Conservation (phyloP, 2,888 invertebrate genomes). For the Coleophora deauratella region DNA sequence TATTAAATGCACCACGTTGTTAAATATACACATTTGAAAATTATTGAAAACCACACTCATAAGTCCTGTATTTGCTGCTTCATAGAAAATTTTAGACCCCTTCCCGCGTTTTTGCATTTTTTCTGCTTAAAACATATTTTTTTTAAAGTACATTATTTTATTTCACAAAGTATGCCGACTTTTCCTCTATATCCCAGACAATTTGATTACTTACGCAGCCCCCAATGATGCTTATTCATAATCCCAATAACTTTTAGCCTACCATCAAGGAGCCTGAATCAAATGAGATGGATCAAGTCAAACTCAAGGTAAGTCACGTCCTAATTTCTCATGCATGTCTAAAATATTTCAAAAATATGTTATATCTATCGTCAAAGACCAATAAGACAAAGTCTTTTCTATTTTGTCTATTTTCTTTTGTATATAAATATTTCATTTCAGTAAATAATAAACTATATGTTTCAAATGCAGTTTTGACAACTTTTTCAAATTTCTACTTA, state of each 20-base stretch:
- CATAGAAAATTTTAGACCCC: no score
- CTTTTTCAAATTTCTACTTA: conserved; percentile 33
- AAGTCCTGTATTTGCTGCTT: no score
- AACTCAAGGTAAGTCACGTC: conserved; percentile 59
- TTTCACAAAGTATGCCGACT: no score
- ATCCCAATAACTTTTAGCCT: conserved; percentile 53
- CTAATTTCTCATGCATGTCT: conserved; percentile 22
- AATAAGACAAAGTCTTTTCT: neutral
- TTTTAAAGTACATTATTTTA: no score
- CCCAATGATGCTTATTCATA: conserved; percentile 45
- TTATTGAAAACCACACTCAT: no score
- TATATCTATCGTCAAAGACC: neutral
- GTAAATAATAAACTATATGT: neutral
- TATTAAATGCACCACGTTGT: no score
- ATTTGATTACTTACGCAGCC: neutral
- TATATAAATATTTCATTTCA: conserved; percentile 22
- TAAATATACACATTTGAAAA: no score
- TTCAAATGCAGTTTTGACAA: conserved; percentile 25
- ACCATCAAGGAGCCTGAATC: conserved; percentile 51
- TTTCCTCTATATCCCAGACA: no score
- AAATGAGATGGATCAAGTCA: conserved; percentile 47
- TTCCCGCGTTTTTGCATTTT: no score
- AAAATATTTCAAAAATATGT: neutral
- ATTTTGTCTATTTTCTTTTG: conserved; percentile 15
- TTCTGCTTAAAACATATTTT: no score